Percentiles rank a stretch among this genome's conserved stretches.
phyloP scores from a whole-genome alignment of 2,888 invertebrate genomes.

The Altica lythri region DNA sequence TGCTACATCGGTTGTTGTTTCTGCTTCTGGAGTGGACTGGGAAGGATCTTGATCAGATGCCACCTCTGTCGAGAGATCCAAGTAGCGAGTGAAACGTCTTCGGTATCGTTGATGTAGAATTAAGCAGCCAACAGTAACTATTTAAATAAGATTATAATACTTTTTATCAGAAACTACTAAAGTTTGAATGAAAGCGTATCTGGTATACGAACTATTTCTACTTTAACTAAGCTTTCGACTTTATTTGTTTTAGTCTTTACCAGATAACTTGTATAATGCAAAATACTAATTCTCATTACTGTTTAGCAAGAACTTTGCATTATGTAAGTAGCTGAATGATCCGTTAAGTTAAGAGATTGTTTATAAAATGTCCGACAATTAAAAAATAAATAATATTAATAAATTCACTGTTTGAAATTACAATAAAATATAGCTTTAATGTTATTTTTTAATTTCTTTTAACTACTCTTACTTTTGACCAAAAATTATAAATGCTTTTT shows the following conservation, averaged over 20 bases:
- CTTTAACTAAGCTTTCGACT: no score
- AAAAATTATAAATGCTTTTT: slow-evolving; percentile 38
- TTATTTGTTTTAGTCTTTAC: no score
- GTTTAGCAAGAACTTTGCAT: no score
- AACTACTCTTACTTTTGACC: no score
- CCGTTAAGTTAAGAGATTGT: no score
- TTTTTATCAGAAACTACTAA: neutral
- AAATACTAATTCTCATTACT: no score
- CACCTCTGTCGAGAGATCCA: slow-evolving; percentile 65
- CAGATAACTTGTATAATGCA: no score
- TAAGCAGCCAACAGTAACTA: slow-evolving; percentile 79
- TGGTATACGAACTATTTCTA: no score
- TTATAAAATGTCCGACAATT: no score
- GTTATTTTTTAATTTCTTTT: no score
- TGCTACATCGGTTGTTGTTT: slow-evolving; percentile 31
- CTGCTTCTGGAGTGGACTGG: slow-evolving; percentile 42
- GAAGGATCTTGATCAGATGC: slow-evolving; percentile 51
- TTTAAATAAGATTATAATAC: neutral
- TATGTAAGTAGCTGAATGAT: no score
- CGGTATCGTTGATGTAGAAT: slow-evolving; percentile 82
- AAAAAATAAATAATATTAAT: neutral
- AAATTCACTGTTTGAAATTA: neutral
- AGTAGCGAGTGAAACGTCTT: slow-evolving; percentile 70
- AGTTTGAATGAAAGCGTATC: neutral
- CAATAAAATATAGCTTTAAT: no score